Evolutionary conservation across 2,888 invertebrate genomes (phyloP), one percentile per base, ranked within the genome.

Genomic region (Heliconius charithonia): DNA sequence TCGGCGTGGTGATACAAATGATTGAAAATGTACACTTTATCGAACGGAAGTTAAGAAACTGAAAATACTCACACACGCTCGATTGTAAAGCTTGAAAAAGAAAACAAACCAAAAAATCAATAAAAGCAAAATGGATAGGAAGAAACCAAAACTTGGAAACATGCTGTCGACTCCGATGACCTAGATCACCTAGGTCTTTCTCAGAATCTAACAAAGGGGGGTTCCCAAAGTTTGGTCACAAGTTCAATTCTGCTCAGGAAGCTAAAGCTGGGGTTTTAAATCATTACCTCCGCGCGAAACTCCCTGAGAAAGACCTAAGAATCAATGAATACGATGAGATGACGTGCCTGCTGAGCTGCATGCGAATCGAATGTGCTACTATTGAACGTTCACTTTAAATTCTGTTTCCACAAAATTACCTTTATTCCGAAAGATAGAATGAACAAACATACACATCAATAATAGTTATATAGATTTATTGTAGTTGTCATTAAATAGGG

Each of bases 271-370:
- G 90, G 86, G 80, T 88, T 89, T 88, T 89, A 93, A 92, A 91
- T 91, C 86, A 85, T 94, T 95, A 95, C 95, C 95, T 95, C 95
- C 93, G 82, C 89, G 93, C 86, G 92, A 89, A 87, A 91, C 87
- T 89, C 91, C 95, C 95, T 94, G 95, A 95, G 95, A 95, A 94
- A 95, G 95, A 95, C 95, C 95, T 95, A 95, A 93, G 94, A 91
- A 95, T 93, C 87, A 93, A 92, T 93, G 94, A 88, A 89, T 86
- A 87, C 89, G 93, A 94, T 94, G 94, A 94, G 91, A 93, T 86
- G 87, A 83, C 84, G 81, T 93, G 93, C 92, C 88, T 90, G 92
- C 92, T 87, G 85, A 90, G 92, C 92, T 87, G 85, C 93, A 94
- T 94, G 94, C 94, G 88, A 86, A 85, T 88, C 87, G 88, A 88